These are phyloP conservation scores for Megalops atlanticus DNA, from an alignment of 2,113 vertebrate genomes.

Conservation along the genomic window DNA sequence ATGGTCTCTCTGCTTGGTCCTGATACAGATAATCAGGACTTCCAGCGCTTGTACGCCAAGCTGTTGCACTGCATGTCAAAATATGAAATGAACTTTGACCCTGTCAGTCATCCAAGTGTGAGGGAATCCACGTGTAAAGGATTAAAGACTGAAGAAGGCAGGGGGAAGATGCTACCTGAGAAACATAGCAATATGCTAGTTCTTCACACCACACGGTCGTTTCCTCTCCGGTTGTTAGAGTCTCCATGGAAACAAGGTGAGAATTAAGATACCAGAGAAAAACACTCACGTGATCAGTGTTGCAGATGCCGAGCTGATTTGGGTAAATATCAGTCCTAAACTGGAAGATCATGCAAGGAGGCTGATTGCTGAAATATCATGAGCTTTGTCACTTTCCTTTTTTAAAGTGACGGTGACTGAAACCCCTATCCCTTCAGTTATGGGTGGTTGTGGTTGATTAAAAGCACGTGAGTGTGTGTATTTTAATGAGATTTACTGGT, in stretches of 20 bases:
- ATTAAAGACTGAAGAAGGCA: too few species aligned
- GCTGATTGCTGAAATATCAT: neutral
- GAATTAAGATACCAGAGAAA: conserved; percentile 14
- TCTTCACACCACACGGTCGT: neutral
- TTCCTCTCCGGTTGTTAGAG: conserved; percentile 12
- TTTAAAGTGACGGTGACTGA: too few species aligned
- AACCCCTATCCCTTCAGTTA: too few species aligned
- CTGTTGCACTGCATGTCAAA: too few species aligned
- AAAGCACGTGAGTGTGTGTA: neutral
- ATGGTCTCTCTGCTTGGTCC: too few species aligned
- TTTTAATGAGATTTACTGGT: neutral
- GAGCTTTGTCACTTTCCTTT: neutral
- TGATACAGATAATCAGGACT: too few species aligned
- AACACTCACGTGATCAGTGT: conserved; percentile 30
- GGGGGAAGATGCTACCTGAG: neutral
- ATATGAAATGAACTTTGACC: neutral
- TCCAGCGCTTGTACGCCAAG: too few species aligned
- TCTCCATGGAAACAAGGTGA: conserved; percentile 39
- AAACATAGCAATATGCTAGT: neutral
- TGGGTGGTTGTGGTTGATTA: conserved; percentile 11
- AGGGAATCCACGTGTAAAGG: neutral
- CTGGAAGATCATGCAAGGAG: neutral
- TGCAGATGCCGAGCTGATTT: conserved; percentile 12
- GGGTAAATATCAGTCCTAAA: conserved; percentile 12
- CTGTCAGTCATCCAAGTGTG: neutral